Evolutionary conservation across 2,888 invertebrate genomes (phyloP).

Genomic region (Megamerina dolium): DNA sequence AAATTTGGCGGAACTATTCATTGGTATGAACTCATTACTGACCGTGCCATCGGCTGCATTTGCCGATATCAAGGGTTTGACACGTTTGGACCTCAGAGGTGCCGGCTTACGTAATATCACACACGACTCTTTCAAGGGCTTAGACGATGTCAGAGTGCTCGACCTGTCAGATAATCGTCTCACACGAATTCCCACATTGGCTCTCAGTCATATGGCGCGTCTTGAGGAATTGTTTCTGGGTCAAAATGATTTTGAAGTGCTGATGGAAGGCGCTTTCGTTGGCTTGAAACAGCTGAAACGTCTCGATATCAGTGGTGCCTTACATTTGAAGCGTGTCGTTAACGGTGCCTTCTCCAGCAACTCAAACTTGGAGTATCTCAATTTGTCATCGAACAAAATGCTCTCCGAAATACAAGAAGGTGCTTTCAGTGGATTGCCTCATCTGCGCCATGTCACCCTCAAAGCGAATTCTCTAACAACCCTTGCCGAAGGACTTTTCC

Average conservation of each 20-base stretch:
- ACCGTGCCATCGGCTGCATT: conserved; percentile 72
- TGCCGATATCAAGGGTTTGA: conserved; percentile 69
- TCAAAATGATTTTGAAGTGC: conserved; percentile 69
- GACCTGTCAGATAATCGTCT: conserved; percentile 75
- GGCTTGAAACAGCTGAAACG: conserved; percentile 72
- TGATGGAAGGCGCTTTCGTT: conserved; percentile 70
- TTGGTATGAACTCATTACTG: conserved; percentile 78
- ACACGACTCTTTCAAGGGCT: conserved; percentile 69
- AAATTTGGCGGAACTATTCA: conserved; percentile 75
- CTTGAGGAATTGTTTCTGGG: conserved; percentile 77
- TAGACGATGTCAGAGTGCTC: conserved; percentile 66
- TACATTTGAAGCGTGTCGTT: conserved; percentile 66
- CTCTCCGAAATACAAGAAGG: conserved; percentile 70
- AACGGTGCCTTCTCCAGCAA: conserved; percentile 76
- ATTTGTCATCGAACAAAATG: conserved; percentile 72
- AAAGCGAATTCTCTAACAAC: conserved; percentile 72
- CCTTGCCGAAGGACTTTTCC: conserved; percentile 70
- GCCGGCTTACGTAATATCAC: conserved; percentile 76
- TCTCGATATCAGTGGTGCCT: conserved; percentile 73
- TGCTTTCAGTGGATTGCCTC: conserved; percentile 75
- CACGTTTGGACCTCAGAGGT: conserved; percentile 72
- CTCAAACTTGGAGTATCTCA: conserved; percentile 71
- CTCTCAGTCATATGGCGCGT: conserved; percentile 64
- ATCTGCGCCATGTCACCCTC: conserved; percentile 68
- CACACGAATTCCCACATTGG: conserved; percentile 67